A percentile compares a stretch with the other conserved stretches of the same genome.
Evolutionary conservation across 2,797 vertebrate genomes (phyloP).

Genomic region (Eutrigla gurnardus): DNA sequence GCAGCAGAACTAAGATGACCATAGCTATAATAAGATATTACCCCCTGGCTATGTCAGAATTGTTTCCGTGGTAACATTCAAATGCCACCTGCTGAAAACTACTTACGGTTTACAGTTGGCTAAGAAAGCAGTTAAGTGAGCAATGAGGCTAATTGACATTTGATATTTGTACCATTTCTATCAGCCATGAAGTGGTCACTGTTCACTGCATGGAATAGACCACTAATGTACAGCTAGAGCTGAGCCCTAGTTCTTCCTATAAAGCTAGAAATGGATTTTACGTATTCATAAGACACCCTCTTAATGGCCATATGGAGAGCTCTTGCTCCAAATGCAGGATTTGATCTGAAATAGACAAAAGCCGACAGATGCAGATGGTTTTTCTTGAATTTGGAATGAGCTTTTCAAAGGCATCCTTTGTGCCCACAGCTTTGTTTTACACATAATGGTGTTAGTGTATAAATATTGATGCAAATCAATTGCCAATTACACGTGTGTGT

Average conservation of each 20-base stretch:
- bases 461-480: conserved; percentile 34
- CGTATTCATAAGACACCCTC: conserved; percentile 46
- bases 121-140: neutral
- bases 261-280: conserved; percentile 39
- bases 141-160: neutral
- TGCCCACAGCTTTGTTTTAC: conserved; percentile 46
- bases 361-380: conserved; percentile 67
- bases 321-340: conserved; percentile 39
- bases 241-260: conserved; percentile 13
- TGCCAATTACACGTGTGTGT: conserved; percentile 11
- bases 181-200: neutral
- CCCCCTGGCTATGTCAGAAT: neutral
- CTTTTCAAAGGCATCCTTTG: conserved; percentile 53
- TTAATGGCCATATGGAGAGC: conserved; percentile 36
- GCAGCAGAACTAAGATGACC: neutral
- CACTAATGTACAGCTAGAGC: conserved; percentile 15
- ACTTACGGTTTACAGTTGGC: neutral
- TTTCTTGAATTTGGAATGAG: conserved; percentile 59
- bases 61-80: neutral
- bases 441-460: conserved; percentile 47
- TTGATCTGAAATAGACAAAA: conserved; percentile 52
- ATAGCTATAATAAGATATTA: neutral
- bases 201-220: neutral
- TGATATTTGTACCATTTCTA: neutral
- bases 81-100: neutral